Base-by-base conservation (phyloP, 2,888 invertebrate species). In the Drosophila rellima region DNA sequence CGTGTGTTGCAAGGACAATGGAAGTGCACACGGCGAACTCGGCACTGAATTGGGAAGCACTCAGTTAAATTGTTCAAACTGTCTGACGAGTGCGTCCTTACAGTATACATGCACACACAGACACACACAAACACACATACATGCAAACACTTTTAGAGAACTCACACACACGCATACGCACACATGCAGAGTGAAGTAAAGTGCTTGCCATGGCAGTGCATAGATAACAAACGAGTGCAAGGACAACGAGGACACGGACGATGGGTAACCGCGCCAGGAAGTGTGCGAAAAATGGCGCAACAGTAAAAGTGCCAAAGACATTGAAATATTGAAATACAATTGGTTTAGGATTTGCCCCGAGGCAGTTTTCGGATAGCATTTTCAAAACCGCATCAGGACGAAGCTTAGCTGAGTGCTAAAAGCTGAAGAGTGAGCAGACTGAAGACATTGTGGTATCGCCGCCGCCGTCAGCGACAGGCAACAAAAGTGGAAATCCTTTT, bases 291-390 rank as follows among this genome's bases (percentile, higher is more conserved):
- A 88, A 75, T 86, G 80, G 83, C 54, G 86, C 80, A 82, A 73
- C 69, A 79, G 80, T 57, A 55, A 67, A 64, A 63, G 82, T 65
- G 69, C 18, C 62, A 48, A 65, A 76, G 86, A 88, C 90, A 79
- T 74, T 89, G 89, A 89, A 89, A 89, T 89, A 89, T 85, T 86
- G 83, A 89, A 89, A 88, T 77, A 86, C 85, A 85, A 85, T 85
- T 80, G 86, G 83, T 78, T 82, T 80, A 74, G 74, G 55, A 56
- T 45, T 48, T 48, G 42, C 40, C 61, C 42, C 7, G 8, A 40
- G 40, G 62, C 51, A 33, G 18, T 17, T 33, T 39, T 10, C 18
- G 62, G 31, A 50, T 20, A 47, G 75, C 61, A 68, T 65, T 68
- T 73, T 63, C 26, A 68, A 77, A 48, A 52, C 42, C 54, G 52